phyloP scores from a whole-genome alignment of 2,113 vertebrate genomes.

The Bolborhynchus lineola region DNA sequence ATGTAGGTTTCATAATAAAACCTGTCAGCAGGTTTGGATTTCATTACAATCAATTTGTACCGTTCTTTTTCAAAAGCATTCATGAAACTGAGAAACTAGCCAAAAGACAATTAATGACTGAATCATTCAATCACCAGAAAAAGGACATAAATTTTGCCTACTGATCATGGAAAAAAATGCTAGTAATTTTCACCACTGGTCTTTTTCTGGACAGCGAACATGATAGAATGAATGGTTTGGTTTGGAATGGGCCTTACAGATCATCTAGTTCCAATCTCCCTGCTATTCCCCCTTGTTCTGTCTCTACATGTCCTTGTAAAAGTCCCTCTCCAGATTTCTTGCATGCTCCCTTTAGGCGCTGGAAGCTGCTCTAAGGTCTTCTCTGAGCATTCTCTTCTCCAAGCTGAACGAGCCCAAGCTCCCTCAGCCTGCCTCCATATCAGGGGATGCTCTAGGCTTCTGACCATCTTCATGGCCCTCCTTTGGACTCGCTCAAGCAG shows the following conservation, averaged over 20 bases:
- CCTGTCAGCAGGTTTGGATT: conserved; percentile 23
- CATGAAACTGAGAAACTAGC: background rate
- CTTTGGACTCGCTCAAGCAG: background rate
- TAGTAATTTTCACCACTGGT: background rate
- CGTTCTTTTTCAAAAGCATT: background rate
- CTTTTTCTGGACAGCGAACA: background rate
- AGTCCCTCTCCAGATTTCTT: background rate
- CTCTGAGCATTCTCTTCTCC: background rate
- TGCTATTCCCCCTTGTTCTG: background rate
- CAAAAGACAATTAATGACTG: background rate
- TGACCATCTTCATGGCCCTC: background rate
- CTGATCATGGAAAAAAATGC: background rate
- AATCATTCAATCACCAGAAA: background rate
- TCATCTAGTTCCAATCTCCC: background rate
- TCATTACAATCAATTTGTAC: background rate
- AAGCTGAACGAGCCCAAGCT: background rate
- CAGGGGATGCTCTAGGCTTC: background rate
- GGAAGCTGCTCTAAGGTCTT: background rate
- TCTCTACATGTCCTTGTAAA: background rate
- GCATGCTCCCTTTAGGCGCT: background rate
- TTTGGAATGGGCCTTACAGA: background rate
- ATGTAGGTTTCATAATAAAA: conserved; percentile 3
- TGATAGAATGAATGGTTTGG: background rate
- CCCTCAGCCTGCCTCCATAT: background rate
- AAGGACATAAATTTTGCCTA: background rate